Evolutionary conservation across 2,888 invertebrate species (phyloP), one percentile per base, ranked within the genome.

Genomic region (Agrilus mali): DNA sequence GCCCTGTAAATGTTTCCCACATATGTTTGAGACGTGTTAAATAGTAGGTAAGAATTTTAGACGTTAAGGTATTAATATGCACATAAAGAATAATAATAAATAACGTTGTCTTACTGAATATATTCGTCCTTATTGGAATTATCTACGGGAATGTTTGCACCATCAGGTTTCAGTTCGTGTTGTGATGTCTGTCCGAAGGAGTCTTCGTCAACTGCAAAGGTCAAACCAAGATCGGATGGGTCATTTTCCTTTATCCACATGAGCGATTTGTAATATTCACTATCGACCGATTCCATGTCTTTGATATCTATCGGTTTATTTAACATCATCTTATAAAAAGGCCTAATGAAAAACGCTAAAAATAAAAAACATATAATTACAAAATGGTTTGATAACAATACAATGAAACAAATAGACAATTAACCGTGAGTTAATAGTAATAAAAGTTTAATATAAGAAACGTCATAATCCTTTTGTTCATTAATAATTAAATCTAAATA

Each of bases 321-420:
- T 56, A 98, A 70, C 96, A 98, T 96, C 97, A 98, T 97, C 72
- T 98, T 98, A 72, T 98, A 98, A 71, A 98, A 97, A 43, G 98
- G 97, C 63, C 97, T 85, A 71, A 98, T 97, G 72, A 98, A 98
- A 71, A 97, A 98, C 39, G 95, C 95, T 90, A 68, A 4, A 72
- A 59, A 40, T 36, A 22, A 37, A 40, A 27, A 27, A 16, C 34
- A 20, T 20, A 20, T 20, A 5, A 6, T 20, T 20, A 20, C 20
- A 20, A 20, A 17, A 4, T 4, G 17, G 4, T 17, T 17, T 17
- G 3, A 17, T 17, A n/a, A 17, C 17, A 17, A 17, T 4, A 4
- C 17, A 17, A 17, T 17, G 17, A 17, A 17, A 17, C 2, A 17
- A 17, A 17, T 17, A 17, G 4, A 17, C 4, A 17, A 17, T 4